These are phyloP conservation scores for Heterotilapia buettikoferi DNA, from an alignment of 2,113 vertebrate genomes.

Conservation along the genomic window DNA sequence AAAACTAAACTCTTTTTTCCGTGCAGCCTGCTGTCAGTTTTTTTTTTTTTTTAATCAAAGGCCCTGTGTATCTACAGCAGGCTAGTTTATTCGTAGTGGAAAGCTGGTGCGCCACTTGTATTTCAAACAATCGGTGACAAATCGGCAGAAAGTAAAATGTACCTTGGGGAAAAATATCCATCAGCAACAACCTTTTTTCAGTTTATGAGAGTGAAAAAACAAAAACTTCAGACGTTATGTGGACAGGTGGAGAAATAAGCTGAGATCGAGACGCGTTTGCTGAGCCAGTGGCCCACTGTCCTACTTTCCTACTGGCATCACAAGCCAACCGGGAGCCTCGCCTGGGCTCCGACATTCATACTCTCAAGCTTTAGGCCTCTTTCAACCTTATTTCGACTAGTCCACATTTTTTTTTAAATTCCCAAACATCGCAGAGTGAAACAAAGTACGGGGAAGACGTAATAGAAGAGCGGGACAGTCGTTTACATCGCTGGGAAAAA, in stretches of 20 bases:
- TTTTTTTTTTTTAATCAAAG: not conserved
- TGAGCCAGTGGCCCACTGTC: constrained; percentile 59
- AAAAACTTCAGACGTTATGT: not conserved
- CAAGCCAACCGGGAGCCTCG: constrained; percentile 23
- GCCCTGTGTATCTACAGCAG: not conserved
- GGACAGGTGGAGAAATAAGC: not conserved
- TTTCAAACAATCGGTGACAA: not conserved
- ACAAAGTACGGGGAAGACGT: not conserved
- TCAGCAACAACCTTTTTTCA: not conserved
- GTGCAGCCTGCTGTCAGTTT: not conserved
- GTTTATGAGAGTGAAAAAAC: not conserved
- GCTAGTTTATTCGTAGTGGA: not conserved
- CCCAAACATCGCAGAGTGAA: not conserved
- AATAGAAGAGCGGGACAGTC: not conserved
- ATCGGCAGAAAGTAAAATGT: not conserved
- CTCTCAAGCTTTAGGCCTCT: constrained; percentile 20
- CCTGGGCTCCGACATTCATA: constrained; percentile 10
- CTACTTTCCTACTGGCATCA: constrained; percentile 52
- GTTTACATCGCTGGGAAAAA: not conserved
- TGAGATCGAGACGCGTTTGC: not conserved
- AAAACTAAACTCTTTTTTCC: not conserved
- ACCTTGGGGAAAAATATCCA: not conserved
- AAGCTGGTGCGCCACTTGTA: not conserved
- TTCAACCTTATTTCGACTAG: not conserved
- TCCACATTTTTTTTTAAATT: rapidly evolving